These are phyloP conservation scores for Diploptera punctata DNA, from an alignment of 2,888 invertebrate genomes.

Conservation along the genomic window DNA sequence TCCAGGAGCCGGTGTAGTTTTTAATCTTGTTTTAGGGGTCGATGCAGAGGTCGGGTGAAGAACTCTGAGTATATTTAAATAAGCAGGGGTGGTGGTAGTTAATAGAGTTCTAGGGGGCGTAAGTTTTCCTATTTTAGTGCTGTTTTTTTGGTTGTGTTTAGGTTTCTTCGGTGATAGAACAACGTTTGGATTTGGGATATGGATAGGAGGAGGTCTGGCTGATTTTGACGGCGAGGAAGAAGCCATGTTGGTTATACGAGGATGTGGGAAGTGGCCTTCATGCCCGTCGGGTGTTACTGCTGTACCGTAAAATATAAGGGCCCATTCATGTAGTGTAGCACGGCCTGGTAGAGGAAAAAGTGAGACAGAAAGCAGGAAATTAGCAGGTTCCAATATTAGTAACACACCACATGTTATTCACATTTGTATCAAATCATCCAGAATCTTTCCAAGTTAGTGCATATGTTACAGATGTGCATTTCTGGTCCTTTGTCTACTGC, in stretches of 20 bases:
- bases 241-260: slow-evolving; percentile 16
- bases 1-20: slow-evolving; percentile 7
- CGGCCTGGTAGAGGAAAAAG: slow-evolving; percentile 61
- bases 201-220: slow-evolving; percentile 31
- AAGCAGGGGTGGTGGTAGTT: slow-evolving; percentile 18
- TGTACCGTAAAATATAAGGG: slow-evolving; percentile 91
- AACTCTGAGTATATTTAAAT: background rate
- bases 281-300: slow-evolving; percentile 59
- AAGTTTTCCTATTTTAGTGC: slow-evolving; percentile 4
- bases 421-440: no score
- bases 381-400: no score
- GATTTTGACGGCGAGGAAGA: slow-evolving; percentile 41
- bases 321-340: slow-evolving; percentile 92
- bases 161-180: background rate
- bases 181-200: slow-evolving; percentile 50
- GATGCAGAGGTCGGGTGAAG: background rate
- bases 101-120: slow-evolving; percentile 16
- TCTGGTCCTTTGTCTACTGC: no score
- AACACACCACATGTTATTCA: no score
- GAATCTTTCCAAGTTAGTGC: no score
- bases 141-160: background rate
- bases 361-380: slow-evolving; percentile 15
- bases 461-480: no score
- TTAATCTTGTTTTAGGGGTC: background rate
- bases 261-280: slow-evolving; percentile 47